Evolutionary conservation across 1,140 invertebrate species (phyloP), one percentile per base, ranked within the genome.

Genomic region (Neodiprion fabricii): DNA sequence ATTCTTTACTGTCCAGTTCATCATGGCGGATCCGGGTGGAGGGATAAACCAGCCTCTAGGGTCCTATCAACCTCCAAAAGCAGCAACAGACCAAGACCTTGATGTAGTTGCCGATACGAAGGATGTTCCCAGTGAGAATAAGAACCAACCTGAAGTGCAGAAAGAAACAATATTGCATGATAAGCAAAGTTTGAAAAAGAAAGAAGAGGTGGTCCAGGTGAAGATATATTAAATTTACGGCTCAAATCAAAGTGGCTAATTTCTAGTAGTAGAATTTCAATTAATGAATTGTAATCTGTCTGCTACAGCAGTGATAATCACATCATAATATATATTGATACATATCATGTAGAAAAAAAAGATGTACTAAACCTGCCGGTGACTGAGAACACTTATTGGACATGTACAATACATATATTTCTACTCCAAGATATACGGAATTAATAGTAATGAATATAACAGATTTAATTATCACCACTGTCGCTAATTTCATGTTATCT

Each of bases 121-220:
- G 66, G 81, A 82, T 9, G 79, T 79, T 12, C 85, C 79, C 49
- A 85, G 87, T 66, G 78, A 84, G 67, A 82, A 74, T 73, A 85
- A 85, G 77, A 87, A 74, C 71, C 84, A 86, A 77, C 40, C 85
- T 71, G 84, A 86, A 66, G 81, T 79, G 40, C 80, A 85, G n/a
- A 85, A 86, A 71, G 85, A 87, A 70, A 84, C 88, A 48, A 85
- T 89, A 84, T 74, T 82, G 12, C 81, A 78, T 67, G 86, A 85
- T 75, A 86, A 87, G 67, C 81, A 85, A 47, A 86, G 81, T 74
- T 72, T 87, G 61, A 88, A 85, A 50, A 86, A 83, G 69, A 87
- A 87, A 70, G 86, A 89, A 48, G 84, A 87, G 53, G 84, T 85
- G 69, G 83, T 86, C 11, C 84, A 88, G 85, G 87, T 87, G 74